Conservation (phyloP, 2,113 vertebrate species). For the Mixornis gularis region DNA sequence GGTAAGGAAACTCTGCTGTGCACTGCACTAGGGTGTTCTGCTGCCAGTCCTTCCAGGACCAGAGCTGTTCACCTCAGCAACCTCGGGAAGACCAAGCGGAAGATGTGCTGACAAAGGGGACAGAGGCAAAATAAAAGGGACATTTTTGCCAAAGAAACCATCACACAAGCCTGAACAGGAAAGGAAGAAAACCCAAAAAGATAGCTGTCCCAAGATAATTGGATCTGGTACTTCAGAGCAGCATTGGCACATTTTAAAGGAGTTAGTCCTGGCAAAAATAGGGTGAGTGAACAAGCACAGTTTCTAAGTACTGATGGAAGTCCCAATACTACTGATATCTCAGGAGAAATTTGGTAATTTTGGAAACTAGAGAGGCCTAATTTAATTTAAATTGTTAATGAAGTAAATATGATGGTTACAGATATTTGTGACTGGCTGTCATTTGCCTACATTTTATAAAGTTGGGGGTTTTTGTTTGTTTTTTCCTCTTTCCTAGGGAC, state of each 20-base stretch:
- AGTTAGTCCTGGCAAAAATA: background rate
- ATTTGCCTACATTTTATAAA: background rate
- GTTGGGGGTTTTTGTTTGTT: background rate
- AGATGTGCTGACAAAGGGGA: background rate
- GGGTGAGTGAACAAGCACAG: rapidly evolving
- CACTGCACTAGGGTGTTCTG: background rate
- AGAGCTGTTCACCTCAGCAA: background rate
- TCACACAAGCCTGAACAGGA: background rate
- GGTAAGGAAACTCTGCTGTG: background rate
- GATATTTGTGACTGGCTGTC: background rate
- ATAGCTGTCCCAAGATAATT: rapidly evolving
- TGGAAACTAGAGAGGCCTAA: background rate
- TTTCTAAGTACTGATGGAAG: background rate
- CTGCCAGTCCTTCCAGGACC: background rate
- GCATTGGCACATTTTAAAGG: background rate
- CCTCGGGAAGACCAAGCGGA: background rate
- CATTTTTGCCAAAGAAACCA: background rate
- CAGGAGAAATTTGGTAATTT: background rate
- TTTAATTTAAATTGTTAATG: background rate
- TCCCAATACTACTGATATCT: background rate
- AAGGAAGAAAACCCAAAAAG: background rate
- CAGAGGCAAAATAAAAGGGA: background rate
- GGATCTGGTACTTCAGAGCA: background rate
- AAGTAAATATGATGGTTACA: background rate
- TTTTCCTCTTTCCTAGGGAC: background rate